These are phyloP conservation scores for Drosophila niveifrons DNA, from an alignment of 2,888 invertebrate genomes.

Conservation along the genomic window DNA sequence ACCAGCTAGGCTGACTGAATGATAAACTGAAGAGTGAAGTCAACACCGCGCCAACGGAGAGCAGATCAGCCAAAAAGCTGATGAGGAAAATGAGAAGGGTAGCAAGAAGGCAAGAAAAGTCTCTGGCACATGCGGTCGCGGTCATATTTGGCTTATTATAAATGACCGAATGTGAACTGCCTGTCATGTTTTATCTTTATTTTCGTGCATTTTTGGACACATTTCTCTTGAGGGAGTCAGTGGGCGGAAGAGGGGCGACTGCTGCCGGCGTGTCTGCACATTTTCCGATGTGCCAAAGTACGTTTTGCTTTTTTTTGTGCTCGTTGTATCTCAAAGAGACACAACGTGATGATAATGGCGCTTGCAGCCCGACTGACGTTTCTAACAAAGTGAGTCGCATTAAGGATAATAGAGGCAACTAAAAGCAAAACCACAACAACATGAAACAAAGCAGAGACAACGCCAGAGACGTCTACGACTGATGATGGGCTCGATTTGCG, in stretches of 20 bases:
- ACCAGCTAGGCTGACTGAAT: constrained; percentile 23
- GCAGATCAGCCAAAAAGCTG: constrained; percentile 6
- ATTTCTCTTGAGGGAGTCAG: constrained; percentile 37
- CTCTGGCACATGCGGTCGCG: constrained; percentile 61
- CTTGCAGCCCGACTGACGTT: constrained; percentile 80
- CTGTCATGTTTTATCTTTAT: constrained; percentile 81
- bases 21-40: constrained; percentile 47
- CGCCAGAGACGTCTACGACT: constrained; percentile 24
- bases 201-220: constrained; percentile 74
- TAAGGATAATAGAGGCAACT: constrained; percentile 81
- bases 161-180: constrained; percentile 79
- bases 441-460: constrained; percentile 74
- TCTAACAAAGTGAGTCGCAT: constrained; percentile 81
- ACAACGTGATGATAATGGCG: constrained; percentile 76
- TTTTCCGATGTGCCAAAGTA: constrained; percentile 52
- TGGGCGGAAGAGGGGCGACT: constrained; percentile 11
- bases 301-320: constrained; percentile 6
- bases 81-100: not conserved
- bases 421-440: constrained; percentile 69
- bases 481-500: constrained; percentile 76
- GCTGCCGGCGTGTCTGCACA: constrained; percentile 73
- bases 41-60: not conserved
- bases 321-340: constrained; percentile 10
- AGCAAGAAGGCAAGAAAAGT: constrained; percentile 6
- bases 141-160: constrained; percentile 78